phyloP scores from a whole-genome alignment of 1,140 invertebrate species.

The Aethina tumida region DNA sequence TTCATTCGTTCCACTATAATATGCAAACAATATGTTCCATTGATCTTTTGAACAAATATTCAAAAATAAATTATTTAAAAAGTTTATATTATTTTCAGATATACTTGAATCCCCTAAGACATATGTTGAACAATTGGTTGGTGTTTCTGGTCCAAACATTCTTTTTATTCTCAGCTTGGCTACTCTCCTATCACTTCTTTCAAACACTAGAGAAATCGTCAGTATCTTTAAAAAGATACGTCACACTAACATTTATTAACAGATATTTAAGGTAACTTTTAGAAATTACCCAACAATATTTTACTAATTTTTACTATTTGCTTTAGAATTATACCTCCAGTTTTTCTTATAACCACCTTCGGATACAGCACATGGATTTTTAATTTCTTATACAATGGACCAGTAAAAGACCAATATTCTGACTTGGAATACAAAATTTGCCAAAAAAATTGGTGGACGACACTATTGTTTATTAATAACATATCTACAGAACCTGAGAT shows the following conservation, averaged over 20 bases:
- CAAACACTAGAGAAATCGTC: constrained; percentile 14
- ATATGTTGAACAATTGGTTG: constrained; percentile 8
- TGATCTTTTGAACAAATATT: too few species aligned
- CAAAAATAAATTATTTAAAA: neutral
- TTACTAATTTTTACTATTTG: neutral
- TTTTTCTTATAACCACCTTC: constrained; percentile 12
- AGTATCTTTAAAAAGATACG: constrained; percentile 12
- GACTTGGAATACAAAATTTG: constrained; percentile 15
- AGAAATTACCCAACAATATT: constrained; percentile 3
- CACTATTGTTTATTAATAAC: constrained; percentile 20
- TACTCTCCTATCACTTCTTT: constrained; percentile 18
- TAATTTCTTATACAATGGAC: constrained; percentile 10
- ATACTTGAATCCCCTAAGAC: constrained; percentile 6
- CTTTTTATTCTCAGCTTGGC: constrained; percentile 17
- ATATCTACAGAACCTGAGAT: constrained; percentile 16
- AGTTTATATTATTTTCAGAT: constrained; percentile 13
- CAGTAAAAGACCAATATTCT: constrained; percentile 10
- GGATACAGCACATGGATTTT: constrained; percentile 13
- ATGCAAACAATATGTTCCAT: too few species aligned
- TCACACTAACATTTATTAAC: constrained; percentile 16
- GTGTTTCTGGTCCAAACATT: constrained; percentile 19
- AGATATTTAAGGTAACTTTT: constrained; percentile 20
- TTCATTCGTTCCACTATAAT: neutral
- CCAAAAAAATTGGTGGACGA: constrained; percentile 20
- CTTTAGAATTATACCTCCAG: constrained; percentile 17